These are phyloP conservation scores for Corydoras sp. DNA, from an alignment of 2,113 vertebrate species.

Conservation along the genomic window DNA sequence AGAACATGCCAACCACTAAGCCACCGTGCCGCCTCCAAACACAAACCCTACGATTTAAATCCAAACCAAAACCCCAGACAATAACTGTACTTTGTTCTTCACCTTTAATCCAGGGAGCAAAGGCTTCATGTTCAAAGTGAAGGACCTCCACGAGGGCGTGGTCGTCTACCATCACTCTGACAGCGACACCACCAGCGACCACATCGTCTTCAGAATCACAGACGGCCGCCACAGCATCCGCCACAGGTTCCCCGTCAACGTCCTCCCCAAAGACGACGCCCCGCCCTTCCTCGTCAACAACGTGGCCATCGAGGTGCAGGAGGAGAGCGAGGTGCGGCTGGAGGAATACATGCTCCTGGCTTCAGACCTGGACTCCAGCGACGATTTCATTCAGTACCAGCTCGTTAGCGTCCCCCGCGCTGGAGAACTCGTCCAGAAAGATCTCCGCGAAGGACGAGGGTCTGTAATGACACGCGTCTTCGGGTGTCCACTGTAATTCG, in stretches of 20 bases:
- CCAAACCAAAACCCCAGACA: too few species aligned
- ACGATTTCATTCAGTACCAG: constrained; percentile 60
- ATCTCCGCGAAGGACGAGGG: constrained; percentile 46
- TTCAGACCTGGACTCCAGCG: constrained; percentile 65
- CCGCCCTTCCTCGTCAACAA: constrained; percentile 63
- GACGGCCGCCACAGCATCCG: constrained; percentile 64
- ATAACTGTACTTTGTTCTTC: neutral
- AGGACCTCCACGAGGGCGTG: constrained; percentile 58
- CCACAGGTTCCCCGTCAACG: constrained; percentile 61
- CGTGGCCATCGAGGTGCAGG: constrained; percentile 58
- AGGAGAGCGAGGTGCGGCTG: constrained; percentile 51
- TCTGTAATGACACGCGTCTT: constrained; percentile 13
- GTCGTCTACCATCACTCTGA: constrained; percentile 67
- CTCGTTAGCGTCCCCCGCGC: constrained; percentile 35
- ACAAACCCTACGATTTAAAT: too few species aligned
- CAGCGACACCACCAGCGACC: constrained; percentile 63
- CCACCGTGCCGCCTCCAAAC: too few species aligned
- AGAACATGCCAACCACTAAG: neutral
- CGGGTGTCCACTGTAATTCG: too few species aligned
- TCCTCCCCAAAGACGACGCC: constrained; percentile 65
- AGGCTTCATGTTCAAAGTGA: constrained; percentile 58
- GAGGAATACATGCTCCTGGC: constrained; percentile 53
- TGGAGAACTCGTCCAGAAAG: constrained; percentile 56
- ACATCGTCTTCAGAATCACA: constrained; percentile 65
- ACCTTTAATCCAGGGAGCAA: neutral